These are phyloP conservation scores for Pycnonotus jocosus DNA, from an alignment of 2,113 vertebrate species.

Conservation along the genomic window DNA sequence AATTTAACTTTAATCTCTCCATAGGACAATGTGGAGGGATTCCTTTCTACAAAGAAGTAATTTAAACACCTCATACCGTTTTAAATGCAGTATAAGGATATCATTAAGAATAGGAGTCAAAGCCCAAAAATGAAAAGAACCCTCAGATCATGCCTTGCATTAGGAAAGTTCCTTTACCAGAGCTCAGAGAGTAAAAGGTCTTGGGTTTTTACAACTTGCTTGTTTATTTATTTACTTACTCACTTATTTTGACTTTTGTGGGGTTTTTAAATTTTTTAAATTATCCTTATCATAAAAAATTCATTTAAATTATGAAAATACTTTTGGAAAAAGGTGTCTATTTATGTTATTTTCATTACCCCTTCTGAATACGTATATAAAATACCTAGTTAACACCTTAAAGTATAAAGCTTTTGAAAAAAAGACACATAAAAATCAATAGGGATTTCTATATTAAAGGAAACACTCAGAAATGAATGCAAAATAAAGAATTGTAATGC, in stretches of 20 bases:
- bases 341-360: neutral
- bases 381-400: neutral
- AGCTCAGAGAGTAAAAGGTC: neutral
- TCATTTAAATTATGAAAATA: neutral
- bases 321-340: neutral
- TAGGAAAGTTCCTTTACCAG: neutral
- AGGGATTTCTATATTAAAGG: neutral
- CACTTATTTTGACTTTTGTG: neutral
- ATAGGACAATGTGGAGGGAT: neutral
- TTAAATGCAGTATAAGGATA: neutral
- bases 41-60: neutral
- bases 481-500: neutral
- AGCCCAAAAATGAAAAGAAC: neutral
- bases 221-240: neutral
- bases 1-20: neutral
- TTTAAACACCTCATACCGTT: neutral
- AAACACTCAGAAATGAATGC: neutral
- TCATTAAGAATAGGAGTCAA: neutral
- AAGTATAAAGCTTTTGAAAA: neutral
- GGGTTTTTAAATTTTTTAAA: no score
- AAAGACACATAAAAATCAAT: neutral
- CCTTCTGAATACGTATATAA: neutral
- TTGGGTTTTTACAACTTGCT: neutral
- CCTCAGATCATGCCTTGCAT: neutral
- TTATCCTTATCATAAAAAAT: neutral